A percentile compares a stretch with the other conserved stretches of the same genome.
Conservation (phyloP, 1,140 invertebrate species). For the Lucilia sericata region DNA sequence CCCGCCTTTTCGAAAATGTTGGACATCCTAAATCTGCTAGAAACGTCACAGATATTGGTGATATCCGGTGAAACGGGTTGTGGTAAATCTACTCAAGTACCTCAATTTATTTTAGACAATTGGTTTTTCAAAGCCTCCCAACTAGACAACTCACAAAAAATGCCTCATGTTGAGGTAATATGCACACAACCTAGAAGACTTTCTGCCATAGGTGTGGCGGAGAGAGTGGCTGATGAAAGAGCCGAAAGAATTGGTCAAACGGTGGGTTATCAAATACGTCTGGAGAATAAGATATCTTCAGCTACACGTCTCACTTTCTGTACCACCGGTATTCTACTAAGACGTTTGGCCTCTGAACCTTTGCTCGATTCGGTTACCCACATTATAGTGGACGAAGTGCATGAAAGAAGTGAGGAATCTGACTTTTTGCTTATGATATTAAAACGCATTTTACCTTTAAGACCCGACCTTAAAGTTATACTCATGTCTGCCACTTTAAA, state of each 20-base stretch:
- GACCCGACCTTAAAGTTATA: constrained; percentile 83
- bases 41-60: constrained; percentile 78
- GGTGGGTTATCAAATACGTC: constrained; percentile 87
- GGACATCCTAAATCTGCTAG: constrained; percentile 75
- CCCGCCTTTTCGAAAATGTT: constrained; percentile 77
- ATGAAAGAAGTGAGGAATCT: constrained; percentile 89
- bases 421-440: constrained; percentile 86
- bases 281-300: constrained; percentile 81
- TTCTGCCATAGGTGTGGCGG: constrained; percentile 91
- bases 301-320: constrained; percentile 89
- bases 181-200: constrained; percentile 94
- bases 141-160: constrained; percentile 46
- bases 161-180: constrained; percentile 74
- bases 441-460: constrained; percentile 76
- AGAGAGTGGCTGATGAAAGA: constrained; percentile 89
- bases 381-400: constrained; percentile 90
- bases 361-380: constrained; percentile 79
- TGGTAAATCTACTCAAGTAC: constrained; percentile 91
- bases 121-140: constrained; percentile 69
- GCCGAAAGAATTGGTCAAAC: constrained; percentile 83
- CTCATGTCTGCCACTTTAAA: constrained; percentile 91
- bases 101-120: constrained; percentile 91
- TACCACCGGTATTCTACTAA: constrained; percentile 89
- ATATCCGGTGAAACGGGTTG: constrained; percentile 90
- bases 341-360: constrained; percentile 82